Percentiles rank a stretch among this genome's conserved stretches.
Evolutionary conservation across 2,797 vertebrate species (phyloP).

Genomic region (Tapirus indicus): DNA sequence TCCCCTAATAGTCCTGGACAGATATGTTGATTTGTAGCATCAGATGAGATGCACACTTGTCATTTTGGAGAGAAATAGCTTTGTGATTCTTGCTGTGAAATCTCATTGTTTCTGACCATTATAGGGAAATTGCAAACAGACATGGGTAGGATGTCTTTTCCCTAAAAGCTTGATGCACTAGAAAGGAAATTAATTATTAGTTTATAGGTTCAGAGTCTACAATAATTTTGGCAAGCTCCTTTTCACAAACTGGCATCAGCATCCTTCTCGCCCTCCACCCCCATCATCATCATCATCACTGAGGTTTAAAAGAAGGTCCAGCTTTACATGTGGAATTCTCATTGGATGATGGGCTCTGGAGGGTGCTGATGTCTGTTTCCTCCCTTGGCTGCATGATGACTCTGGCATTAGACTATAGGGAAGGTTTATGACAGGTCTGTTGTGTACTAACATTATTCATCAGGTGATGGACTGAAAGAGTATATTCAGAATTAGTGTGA

Average conservation of each 20-base stretch:
- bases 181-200: background rate
- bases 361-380: background rate
- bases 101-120: background rate
- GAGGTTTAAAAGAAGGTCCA: background rate
- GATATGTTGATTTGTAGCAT: background rate
- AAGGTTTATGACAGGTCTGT: background rate
- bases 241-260: background rate
- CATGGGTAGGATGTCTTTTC: background rate
- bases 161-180: background rate
- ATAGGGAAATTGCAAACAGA: background rate
- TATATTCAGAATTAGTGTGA: background rate
- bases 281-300: background rate
- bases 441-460: background rate
- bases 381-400: background rate
- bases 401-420: background rate
- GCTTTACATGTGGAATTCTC: background rate
- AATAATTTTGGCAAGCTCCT: background rate
- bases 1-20: background rate
- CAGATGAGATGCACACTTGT: background rate
- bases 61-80: constrained; percentile 14
- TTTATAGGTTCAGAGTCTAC: too few species aligned
- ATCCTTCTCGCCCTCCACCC: accelerated
- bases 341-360: background rate
- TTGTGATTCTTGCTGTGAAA: constrained; percentile 13
- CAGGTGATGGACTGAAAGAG: background rate